These are phyloP conservation scores for Lethenteron reissneri DNA, from an alignment of 2,113 vertebrate species.

Conservation along the genomic window DNA sequence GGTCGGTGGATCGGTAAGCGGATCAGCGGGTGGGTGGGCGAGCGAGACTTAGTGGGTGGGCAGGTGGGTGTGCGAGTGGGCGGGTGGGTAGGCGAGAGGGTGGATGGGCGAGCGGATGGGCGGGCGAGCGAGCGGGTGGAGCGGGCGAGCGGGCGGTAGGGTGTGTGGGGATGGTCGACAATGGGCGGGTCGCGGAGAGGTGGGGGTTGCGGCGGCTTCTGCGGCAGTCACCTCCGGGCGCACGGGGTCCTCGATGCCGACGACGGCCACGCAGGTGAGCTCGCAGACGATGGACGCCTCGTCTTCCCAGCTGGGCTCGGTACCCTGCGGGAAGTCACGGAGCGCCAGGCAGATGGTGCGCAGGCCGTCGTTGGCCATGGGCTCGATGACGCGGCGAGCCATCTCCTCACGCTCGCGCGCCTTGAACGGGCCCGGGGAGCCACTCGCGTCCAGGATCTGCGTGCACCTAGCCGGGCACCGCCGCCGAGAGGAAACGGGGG, in stretches of 20 bases:
- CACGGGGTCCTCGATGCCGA: slow-evolving; percentile 90
- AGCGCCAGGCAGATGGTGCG: slow-evolving; percentile 77
- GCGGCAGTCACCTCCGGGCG: slow-evolving; percentile 48
- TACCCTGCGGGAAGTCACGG: slow-evolving; percentile 38
- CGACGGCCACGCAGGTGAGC: slow-evolving; percentile 59
- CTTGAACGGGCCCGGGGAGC: slow-evolving; percentile 40
- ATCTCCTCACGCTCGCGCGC: slow-evolving; percentile 68
- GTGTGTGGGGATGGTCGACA: no score
- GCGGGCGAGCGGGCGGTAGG: no score
- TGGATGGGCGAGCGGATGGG: no score
- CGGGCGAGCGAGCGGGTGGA: no score
- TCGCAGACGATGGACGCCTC: slow-evolving; percentile 57
- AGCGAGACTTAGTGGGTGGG: no score
- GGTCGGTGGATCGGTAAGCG: no score
- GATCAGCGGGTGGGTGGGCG: no score
- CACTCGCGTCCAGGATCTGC: slow-evolving; percentile 43
- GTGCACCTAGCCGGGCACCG: slow-evolving; percentile 37
- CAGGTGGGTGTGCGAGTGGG: no score
- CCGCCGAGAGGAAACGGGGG: no score
- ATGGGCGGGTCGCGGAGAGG: no score
- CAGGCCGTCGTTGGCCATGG: slow-evolving; percentile 74
- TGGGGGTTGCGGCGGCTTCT: no score
- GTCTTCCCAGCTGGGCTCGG: slow-evolving; percentile 53
- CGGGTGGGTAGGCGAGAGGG: no score
- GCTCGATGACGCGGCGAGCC: slow-evolving; percentile 70